Conservation (phyloP, 2,797 vertebrate genomes). For the Rachycentron canadum region DNA sequence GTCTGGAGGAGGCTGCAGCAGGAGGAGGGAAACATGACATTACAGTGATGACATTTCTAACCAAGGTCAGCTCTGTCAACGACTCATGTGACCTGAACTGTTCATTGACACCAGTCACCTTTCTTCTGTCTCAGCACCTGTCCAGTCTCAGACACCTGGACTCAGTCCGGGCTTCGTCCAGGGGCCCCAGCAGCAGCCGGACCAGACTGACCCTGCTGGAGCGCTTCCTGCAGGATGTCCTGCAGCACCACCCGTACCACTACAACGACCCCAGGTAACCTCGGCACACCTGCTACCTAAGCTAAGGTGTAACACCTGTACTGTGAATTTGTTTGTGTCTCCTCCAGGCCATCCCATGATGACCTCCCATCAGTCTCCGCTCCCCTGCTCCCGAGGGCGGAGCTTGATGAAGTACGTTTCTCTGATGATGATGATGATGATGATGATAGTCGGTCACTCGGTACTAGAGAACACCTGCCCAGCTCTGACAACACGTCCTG, state of each 20-base stretch:
- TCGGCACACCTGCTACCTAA: background rate
- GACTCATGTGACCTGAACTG: slow-evolving; percentile 7
- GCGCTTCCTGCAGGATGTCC: slow-evolving; percentile 93
- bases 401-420: slow-evolving; percentile 72
- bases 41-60: too few relatives aligned
- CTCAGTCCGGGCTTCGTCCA: slow-evolving; percentile 76
- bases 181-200: slow-evolving; percentile 50
- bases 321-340: slow-evolving; percentile 10
- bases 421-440: slow-evolving; percentile 66
- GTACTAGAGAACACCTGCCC: slow-evolving; percentile 70
- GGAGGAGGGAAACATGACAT: too few relatives aligned
- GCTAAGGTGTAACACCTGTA: background rate
- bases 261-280: slow-evolving; percentile 80
- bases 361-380: slow-evolving; percentile 83
- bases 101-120: background rate
- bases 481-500: slow-evolving; percentile 72
- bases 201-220: slow-evolving; percentile 87
- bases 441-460: slow-evolving; percentile 69
- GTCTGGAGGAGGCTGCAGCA: too few relatives aligned
- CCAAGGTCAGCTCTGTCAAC: too few relatives aligned
- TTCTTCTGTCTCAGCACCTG: slow-evolving; percentile 87
- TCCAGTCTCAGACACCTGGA: slow-evolving; percentile 90
- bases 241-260: slow-evolving; percentile 90
- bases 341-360: slow-evolving; percentile 86
- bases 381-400: slow-evolving; percentile 77